Percentiles rank a stretch among this genome's conserved stretches.
phyloP scores from a whole-genome alignment of 2,888 invertebrate genomes.

The Eledona agricola region DNA sequence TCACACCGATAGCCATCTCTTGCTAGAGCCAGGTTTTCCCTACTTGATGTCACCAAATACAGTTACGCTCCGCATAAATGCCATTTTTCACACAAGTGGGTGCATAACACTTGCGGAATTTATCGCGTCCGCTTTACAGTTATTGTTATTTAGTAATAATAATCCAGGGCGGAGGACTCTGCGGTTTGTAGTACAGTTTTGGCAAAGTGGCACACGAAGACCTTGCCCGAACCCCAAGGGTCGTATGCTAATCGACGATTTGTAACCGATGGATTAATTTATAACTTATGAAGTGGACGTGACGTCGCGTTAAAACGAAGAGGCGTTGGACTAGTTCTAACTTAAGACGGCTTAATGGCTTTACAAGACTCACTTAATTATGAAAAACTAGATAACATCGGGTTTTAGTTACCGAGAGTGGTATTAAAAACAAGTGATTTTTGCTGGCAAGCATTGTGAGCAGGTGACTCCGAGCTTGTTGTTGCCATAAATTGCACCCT shows the following conservation, averaged over 20 bases:
- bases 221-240: no score
- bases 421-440: constrained; percentile 5
- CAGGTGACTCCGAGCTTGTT: no score
- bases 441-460: no score
- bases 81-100: constrained; percentile 26
- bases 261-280: constrained; percentile 11
- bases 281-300: constrained; percentile 7
- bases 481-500: no score
- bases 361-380: constrained; percentile 15
- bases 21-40: constrained; percentile 24
- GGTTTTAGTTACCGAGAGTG: constrained; percentile 4
- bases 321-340: constrained; percentile 17
- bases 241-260: constrained; percentile 4
- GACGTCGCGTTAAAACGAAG: constrained; percentile 3
- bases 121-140: constrained; percentile 27
- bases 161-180: no score
- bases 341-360: constrained; percentile 7
- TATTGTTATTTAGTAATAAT: constrained; percentile 32
- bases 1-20: constrained; percentile 14
- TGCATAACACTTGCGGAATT: constrained; percentile 29
- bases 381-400: constrained; percentile 6
- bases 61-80: constrained; percentile 30
- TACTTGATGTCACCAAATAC: constrained; percentile 19
- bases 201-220: no score
- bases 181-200: no score